Base-by-base conservation (phyloP, 2,888 invertebrate species). In the Brachycybe producta region DNA sequence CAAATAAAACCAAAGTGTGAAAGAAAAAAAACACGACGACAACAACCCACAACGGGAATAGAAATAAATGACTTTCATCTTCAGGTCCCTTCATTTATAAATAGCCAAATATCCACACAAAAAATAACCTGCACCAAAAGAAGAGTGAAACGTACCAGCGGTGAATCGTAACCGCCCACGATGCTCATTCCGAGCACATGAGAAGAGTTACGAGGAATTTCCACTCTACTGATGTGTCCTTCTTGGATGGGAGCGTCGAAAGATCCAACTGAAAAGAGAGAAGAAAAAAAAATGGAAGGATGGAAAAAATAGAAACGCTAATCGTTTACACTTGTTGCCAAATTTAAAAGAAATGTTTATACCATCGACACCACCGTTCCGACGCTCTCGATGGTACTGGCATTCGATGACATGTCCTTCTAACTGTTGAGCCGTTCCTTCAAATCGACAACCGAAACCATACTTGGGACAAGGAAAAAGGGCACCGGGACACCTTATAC, bases 131-230 rank as follows among this genome's bases (percentile, higher is more conserved):
- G n/a, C n/a, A n/a, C n/a, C n/a, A n/a, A n/a, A 30, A 30, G 32
- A n/a, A n/a, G 8, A 30, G 8, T 11, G 13, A 42, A 38, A 60
- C 66, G 62, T 58, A 71, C 71, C 62, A 71, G 58, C 26, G 70
- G 70, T 5, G 71, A 71, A 57, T 71, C 70, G 54, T 65, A 64
- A 4, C 70, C 70, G 8, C 71, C 71, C 7, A 71, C 70, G 41
- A 71, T 64, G 53, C 67, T 67, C 55, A 71, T 64, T 8, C 70
- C 70, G 24, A 71, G 60, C 49, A 66, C 64, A 5, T 62, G 54
- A 44, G 61, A 57, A 49, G 60, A 59, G n/a, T n/a, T n/a, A 36
- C 69, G 58, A 53, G 66, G 66, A 42, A 70, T 68, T 58, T 70
- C 69, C 48, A 70, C 66, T 35, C 67, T 68, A 17, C 66, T 66